Conservation (phyloP, 2,113 vertebrate genomes). For the Orthonyx spaldingii region DNA sequence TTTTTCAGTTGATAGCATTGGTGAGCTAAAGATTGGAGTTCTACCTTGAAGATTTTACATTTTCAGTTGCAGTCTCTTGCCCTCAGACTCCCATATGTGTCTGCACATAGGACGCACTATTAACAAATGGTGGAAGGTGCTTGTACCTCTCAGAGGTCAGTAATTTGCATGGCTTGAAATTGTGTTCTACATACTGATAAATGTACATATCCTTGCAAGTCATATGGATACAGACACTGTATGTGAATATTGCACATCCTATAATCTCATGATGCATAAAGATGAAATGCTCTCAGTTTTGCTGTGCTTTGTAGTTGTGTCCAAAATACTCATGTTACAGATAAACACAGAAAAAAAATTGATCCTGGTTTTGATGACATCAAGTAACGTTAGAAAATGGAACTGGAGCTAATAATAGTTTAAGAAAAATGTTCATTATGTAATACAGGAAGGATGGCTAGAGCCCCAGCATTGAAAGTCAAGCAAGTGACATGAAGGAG, state of each 20-base stretch:
- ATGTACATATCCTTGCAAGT: background rate
- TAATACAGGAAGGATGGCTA: constrained; percentile 34
- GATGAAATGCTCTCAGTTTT: background rate
- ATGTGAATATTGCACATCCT: background rate
- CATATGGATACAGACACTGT: background rate
- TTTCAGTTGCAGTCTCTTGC: background rate
- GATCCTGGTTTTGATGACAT: constrained; percentile 23
- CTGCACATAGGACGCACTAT: background rate
- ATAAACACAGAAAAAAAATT: background rate
- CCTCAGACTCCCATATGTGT: background rate
- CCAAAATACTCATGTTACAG: background rate
- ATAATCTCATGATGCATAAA: background rate
- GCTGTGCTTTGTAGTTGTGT: background rate
- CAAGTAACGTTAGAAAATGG: constrained; percentile 19
- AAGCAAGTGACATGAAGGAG: constrained; percentile 28
- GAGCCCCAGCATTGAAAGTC: constrained; percentile 28
- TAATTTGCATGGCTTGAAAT: background rate
- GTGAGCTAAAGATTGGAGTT: background rate
- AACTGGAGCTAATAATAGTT: constrained; percentile 56
- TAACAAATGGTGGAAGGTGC: background rate
- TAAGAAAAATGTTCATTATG: constrained; percentile 41
- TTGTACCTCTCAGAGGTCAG: background rate
- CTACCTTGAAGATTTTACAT: background rate
- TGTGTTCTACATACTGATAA: background rate
- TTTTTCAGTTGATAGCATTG: background rate